Evolutionary conservation across 2,113 vertebrate species (phyloP), one percentile per base, ranked within the genome.

Genomic region (Chamaea fasciata): DNA sequence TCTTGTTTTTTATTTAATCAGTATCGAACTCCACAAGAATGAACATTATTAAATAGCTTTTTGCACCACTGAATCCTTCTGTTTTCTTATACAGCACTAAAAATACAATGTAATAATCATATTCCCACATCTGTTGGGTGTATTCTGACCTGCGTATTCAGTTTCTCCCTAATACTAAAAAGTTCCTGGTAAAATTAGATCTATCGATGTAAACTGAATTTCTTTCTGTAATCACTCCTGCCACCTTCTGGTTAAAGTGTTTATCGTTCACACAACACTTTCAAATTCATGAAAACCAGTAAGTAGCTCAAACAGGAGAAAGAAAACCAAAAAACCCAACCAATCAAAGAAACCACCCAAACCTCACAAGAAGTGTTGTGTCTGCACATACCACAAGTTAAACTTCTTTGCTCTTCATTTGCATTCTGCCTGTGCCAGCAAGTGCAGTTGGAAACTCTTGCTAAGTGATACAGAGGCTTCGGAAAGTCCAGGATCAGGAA

Each of bases 161-260:
- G 31, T 35, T 41, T 49, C 13, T 30, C 42, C 8, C 11, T 60
- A 73, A 42, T 31, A 37, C 8, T 50, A 13, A 75, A 31, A 39
- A 9, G 13, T 26, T 65, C 6, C 7, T 8, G 18, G 12, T 41
- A 65, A 76, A 90, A 53, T 22, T 8, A 30, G 5, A 5, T 15
- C 6, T 15, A 6, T 1, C 44, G 16, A 27, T 6, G 20, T 13
- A 35, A 91, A 47, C 2, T 10, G 10, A 74, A n/a, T 47, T 60
- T 74, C 39, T 87, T 86, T 60, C 23, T 42, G n/a, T 82, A 56
- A 47, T 75, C 69, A 94, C 62, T 91, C 60, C 84, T 92, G 93
- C 90, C 75, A 24, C 74, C 92, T 96, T 56, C 90, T 95, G 96
- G 92, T n/a, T 39, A 52, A 82, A 89, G 15, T 44, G 56, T 60